phyloP scores from a whole-genome alignment of 2,888 invertebrate species.

The Clepsis dumicolana region DNA sequence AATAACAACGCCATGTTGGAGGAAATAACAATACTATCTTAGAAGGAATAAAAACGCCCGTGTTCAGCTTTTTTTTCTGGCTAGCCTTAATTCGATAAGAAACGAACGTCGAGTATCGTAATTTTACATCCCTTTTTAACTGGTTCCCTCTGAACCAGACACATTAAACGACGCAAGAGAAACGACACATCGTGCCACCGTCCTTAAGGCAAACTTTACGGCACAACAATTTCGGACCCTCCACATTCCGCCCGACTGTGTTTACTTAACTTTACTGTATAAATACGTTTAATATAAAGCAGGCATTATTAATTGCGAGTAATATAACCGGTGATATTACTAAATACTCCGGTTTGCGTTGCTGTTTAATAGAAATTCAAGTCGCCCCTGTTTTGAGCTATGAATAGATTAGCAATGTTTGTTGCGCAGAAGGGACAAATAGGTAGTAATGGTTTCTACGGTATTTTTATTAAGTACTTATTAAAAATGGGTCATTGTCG shows the following conservation, averaged over 20 bases:
- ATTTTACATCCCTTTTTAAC: too few relatives aligned
- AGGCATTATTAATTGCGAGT: conserved; percentile 36
- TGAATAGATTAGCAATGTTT: conserved; percentile 11
- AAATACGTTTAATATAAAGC: conserved; percentile 35
- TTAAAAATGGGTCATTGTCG: too few relatives aligned
- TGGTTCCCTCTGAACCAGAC: background rate
- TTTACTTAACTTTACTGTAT: conserved; percentile 5
- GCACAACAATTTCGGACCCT: conserved; percentile 23
- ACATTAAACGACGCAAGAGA: background rate
- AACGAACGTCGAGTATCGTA: too few relatives aligned
- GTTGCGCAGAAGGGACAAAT: background rate
- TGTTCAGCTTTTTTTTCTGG: too few relatives aligned
- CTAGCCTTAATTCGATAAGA: too few relatives aligned
- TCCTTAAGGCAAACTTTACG: background rate
- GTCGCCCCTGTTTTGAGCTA: conserved; percentile 15
- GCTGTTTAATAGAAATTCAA: conserved; percentile 34
- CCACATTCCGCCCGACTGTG: conserved; percentile 26
- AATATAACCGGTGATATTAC: conserved; percentile 38
- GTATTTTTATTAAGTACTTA: too few relatives aligned
- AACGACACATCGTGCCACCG: background rate
- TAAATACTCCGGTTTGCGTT: conserved; percentile 32
- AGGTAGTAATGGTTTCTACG: too few relatives aligned
- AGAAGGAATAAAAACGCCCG: too few relatives aligned
- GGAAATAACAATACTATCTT: too few relatives aligned
- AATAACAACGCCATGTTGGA: too few relatives aligned